Evolutionary conservation across 2,113 vertebrate genomes (phyloP), one percentile per base, ranked within the genome.

Genomic region (Rhagologus leucostigma): DNA sequence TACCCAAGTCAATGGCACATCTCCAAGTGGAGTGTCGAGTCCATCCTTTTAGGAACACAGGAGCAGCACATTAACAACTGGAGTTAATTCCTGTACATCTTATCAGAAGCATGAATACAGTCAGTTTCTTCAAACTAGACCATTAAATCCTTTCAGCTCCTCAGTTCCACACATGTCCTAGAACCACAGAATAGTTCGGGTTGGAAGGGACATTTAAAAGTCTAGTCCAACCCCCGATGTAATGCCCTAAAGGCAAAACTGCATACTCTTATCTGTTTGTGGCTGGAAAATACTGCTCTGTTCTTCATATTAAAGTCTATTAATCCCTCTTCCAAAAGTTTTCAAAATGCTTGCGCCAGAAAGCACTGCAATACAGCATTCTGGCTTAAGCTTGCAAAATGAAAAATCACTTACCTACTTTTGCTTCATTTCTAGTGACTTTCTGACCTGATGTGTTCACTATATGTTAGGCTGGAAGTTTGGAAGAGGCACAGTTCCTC

Each of bases 221-320:
- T 44, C 14, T 33, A 62, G 23, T 62, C 23, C 35, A 68, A 27
- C 6, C 4, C 2, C 20, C 0, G 0, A 10, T 56, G 12, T 24
- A 55, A 90, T 41, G 13, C 14, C 29, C 69, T 70, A 20, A 37
- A 44, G 37, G 6, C 46, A 84, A 50, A 93, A 90, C 81, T 46
- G 26, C 63, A 76, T 13, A 27, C 24, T 80, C 81, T 33, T 35
- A 60, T 29, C 41, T 44, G 6, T 39, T 79, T 49, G 22, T 64
- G 63, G 27, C 21, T 92, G 32, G 52, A 80, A 86, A 95, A 59
- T 17, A 75, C 6, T 88, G 35, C 24, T 24, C 49, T 62, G 39
- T 13, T 33, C 32, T 49, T 89, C 42, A 37, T 46, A 21, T 29
- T 42, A 56, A 52, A 76, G 29, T 21, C 37, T 55, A 74, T 64